Evolutionary conservation across 2,797 vertebrate species (phyloP).

Genomic region (Muscicapa comitata): DNA sequence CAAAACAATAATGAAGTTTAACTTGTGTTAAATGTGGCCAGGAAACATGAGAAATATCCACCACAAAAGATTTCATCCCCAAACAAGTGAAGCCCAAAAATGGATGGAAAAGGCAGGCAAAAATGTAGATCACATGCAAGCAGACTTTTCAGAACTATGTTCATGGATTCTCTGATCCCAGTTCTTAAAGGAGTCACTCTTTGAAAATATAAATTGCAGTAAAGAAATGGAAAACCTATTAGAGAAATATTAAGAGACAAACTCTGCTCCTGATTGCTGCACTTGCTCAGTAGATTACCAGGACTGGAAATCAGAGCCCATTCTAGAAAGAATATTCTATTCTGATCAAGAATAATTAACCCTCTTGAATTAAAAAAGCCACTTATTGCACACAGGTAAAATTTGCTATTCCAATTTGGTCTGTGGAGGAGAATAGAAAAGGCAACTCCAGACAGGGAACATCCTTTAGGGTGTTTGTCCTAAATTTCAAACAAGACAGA

Average conservation of each 20-base stretch:
- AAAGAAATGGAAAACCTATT: background rate
- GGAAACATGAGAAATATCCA: background rate
- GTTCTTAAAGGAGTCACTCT: background rate
- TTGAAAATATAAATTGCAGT: background rate
- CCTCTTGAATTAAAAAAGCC: background rate
- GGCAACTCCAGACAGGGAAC: background rate
- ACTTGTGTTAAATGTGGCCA: background rate
- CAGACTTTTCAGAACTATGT: background rate
- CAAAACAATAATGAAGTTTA: background rate
- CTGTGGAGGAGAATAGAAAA: background rate
- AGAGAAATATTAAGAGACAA: background rate
- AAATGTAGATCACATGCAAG: background rate
- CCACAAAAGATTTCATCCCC: background rate
- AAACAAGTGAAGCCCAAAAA: background rate
- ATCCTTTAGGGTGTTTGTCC: background rate
- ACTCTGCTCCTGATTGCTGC: background rate
- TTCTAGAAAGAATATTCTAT: background rate
- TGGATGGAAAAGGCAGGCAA: background rate
- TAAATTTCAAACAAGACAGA: background rate
- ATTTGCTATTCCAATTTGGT: background rate
- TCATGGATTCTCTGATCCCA: background rate
- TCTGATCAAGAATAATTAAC: background rate
- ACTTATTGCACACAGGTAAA: background rate
- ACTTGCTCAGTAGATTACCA: background rate
- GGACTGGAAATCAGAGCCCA: background rate